Conservation (phyloP, 2,888 invertebrate genomes). For the Tubulanus polymorphus region DNA sequence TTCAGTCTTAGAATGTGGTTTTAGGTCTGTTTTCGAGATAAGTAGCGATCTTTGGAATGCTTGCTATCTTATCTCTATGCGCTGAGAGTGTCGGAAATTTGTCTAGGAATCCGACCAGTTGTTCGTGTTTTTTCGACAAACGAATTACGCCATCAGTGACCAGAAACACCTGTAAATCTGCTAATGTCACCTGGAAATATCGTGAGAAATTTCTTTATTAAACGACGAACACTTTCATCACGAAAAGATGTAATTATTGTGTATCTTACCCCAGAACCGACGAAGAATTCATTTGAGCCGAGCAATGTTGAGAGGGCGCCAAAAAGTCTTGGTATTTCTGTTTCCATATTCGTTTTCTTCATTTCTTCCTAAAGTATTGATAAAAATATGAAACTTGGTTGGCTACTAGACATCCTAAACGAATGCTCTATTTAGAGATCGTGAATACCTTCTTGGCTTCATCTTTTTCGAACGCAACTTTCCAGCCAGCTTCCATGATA, state of each 20-base stretch:
- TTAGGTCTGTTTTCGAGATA: neutral
- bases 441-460: neutral
- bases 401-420: neutral
- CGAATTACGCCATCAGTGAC: neutral
- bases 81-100: neutral
- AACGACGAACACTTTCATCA: too few species aligned
- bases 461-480: neutral
- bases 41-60: neutral
- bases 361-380: neutral
- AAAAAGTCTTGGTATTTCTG: neutral
- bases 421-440: neutral
- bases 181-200: conserved; percentile 1
- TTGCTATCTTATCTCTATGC: neutral
- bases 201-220: too few species aligned
- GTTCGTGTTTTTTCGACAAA: neutral
- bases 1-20: neutral
- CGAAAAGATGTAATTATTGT: too few species aligned
- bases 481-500: neutral
- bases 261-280: neutral
- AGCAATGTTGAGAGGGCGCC: neutral
- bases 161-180: neutral
- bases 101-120: neutral
- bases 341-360: neutral
- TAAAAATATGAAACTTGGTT: neutral
- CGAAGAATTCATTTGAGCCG: neutral